Conservation (phyloP, 2,888 invertebrate species). For the Tineola bisselliella region DNA sequence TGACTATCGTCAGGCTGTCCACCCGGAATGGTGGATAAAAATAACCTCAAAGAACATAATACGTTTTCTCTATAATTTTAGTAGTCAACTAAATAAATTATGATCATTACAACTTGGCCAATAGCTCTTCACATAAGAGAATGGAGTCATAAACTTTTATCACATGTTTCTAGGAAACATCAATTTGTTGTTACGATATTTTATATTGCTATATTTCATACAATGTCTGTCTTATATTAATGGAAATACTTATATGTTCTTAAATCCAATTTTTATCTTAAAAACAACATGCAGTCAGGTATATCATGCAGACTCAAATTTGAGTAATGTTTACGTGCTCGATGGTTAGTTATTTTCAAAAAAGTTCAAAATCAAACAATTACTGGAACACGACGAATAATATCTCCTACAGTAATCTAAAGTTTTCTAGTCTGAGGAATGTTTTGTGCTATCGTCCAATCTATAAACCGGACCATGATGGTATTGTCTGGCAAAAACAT, state of each 20-base stretch:
- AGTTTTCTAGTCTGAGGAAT: neutral
- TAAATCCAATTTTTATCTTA: too few relatives aligned
- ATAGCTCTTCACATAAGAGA: slow-evolving; percentile 9
- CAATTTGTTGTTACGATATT: slow-evolving; percentile 5
- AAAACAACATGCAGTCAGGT: too few relatives aligned
- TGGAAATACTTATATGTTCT: too few relatives aligned
- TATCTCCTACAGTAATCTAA: neutral
- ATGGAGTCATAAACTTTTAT: slow-evolving; percentile 19
- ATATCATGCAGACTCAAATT: too few relatives aligned
- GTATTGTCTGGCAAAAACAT: neutral
- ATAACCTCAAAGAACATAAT: neutral
- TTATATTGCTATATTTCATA: neutral
- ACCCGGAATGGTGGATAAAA: too few relatives aligned
- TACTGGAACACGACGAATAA: neutral
- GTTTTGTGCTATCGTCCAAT: neutral
- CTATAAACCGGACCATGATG: neutral
- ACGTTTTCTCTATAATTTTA: neutral
- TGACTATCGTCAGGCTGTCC: too few relatives aligned
- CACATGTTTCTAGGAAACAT: slow-evolving; percentile 13
- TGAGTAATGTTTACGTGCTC: too few relatives aligned
- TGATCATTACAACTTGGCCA: neutral
- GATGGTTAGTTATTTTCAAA: too few relatives aligned
- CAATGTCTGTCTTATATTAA: neutral
- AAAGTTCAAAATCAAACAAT: neutral
- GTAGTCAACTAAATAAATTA: neutral